Base-by-base conservation (phyloP, 1,140 invertebrate species). In the Leucophenga varia region DNA sequence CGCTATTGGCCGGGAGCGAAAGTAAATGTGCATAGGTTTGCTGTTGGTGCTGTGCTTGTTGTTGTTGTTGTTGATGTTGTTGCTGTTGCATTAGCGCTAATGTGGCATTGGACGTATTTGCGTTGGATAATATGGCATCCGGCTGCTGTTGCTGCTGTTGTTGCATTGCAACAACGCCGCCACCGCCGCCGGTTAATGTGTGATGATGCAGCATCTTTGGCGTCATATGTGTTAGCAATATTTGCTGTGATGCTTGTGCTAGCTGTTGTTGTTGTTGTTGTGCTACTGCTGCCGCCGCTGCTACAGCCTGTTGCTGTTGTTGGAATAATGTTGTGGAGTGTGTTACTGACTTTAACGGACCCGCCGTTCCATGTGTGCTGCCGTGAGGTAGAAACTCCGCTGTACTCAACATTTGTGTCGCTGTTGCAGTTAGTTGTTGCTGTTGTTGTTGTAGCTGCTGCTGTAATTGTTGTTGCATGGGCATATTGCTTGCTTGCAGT, bases 321-420 rank as follows among this genome's bases (percentile, higher is more conserved):
- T 57, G 52, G 16, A n/a, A n/a, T n/a, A n/a, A n/a, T 52, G 40
- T 13, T 16, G 37, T 21, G 54, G 31, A 10, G 43, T 51, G 25
- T 52, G 22, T 25, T 25, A 10, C 18, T 13, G 4, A n/a, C 16
- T 35, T 25, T 10, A 25, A 25, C 22, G 22, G 22, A 25, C 22
- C 22, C 5, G 22, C 22, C 22, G 22, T 10, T 5, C 22, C 17
- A 28, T 28, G 22, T 28, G 18, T 43, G 42, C n/a, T 32, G 41
- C 60, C 57, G 43, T 74, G 72, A 54, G 72, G 55, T 60, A 74
- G 59, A 61, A 70, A 67, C 47, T 74, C 72, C 40, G 68, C 61
- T 22, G 63, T 49, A 8, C 55, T 56, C 12, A 55, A 36, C 9
- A 51, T 39, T 30, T 54, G 49, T 21, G 43, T 14, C 19, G 49